phyloP scores from a whole-genome alignment of 1,140 invertebrate genomes.

The Nylanderia fulva region DNA sequence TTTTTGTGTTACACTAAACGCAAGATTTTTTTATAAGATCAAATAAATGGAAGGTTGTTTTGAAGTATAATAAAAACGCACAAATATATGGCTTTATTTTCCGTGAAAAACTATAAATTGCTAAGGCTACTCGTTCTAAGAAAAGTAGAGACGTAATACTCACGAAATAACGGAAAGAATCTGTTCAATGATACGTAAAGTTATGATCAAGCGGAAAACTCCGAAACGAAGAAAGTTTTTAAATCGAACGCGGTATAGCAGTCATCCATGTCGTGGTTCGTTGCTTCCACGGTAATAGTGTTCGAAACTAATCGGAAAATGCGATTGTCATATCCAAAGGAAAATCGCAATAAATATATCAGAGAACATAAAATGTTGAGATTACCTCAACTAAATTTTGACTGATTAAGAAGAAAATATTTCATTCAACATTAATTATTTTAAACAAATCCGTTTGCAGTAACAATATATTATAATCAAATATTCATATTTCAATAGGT shows the following conservation, averaged over 20 bases:
- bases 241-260: constrained; percentile 62
- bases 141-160: constrained; percentile 33
- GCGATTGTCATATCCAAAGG: constrained; percentile 18
- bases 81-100: constrained; percentile 25
- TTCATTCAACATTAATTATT: neutral
- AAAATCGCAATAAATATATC: constrained; percentile 39
- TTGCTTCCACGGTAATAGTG: constrained; percentile 59
- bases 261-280: constrained; percentile 52
- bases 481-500: neutral
- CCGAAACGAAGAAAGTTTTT: constrained; percentile 71
- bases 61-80: constrained; percentile 12
- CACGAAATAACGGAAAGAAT: constrained; percentile 64
- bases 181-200: constrained; percentile 72
- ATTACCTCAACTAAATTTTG: neutral
- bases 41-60: constrained; percentile 20
- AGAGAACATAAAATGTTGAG: neutral
- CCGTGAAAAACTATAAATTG: constrained; percentile 10
- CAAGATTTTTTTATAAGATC: neutral
- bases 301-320: constrained; percentile 46
- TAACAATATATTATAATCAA: neutral
- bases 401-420: constrained; percentile 6
- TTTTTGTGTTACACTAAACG: neutral
- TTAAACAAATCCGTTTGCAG: neutral
- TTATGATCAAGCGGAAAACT: constrained; percentile 60
- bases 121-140: constrained; percentile 57